A percentile compares a stretch with the other conserved stretches of the same genome.
Conservation (phyloP, 2,888 invertebrate genomes). For the Rhodophaea formosa region DNA sequence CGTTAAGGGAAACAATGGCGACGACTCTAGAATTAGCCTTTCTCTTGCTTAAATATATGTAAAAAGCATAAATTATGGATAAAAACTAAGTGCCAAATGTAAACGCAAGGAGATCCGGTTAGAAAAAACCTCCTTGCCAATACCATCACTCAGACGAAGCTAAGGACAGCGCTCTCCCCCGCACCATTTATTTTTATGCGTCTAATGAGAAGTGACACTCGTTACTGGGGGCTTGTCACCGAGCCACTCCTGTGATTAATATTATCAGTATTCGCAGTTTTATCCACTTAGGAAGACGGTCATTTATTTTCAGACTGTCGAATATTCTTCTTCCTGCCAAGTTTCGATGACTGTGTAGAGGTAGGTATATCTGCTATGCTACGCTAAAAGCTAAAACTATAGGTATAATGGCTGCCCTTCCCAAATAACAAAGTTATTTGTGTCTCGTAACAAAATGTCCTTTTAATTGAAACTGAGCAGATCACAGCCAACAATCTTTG, state of each 20-base stretch:
- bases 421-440: conserved; percentile 9
- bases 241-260: conserved; percentile 37
- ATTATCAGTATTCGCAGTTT: conserved; percentile 17
- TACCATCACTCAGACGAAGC: conserved; percentile 1
- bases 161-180: conserved; percentile 41
- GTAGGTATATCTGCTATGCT: too few relatives aligned
- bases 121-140: not conserved
- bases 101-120: too few relatives aligned
- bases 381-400: too few relatives aligned
- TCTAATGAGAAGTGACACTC: conserved; percentile 69
- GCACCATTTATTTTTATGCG: conserved; percentile 68
- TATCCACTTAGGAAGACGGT: not conserved
- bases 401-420: not conserved
- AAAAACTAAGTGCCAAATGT: too few relatives aligned
- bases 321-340: not conserved
- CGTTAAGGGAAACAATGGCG: too few relatives aligned
- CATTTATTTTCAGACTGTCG: conserved; percentile 4
- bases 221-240: conserved; percentile 44
- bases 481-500: conserved; percentile 17
- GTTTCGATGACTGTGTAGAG: too few relatives aligned
- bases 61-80: too few relatives aligned
- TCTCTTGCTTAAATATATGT: too few relatives aligned
- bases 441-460: conserved; percentile 1
- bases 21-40: too few relatives aligned
- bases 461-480: conserved; percentile 15